Base-by-base conservation (phyloP, 2,888 invertebrate species). In the Odontothrips loti region DNA sequence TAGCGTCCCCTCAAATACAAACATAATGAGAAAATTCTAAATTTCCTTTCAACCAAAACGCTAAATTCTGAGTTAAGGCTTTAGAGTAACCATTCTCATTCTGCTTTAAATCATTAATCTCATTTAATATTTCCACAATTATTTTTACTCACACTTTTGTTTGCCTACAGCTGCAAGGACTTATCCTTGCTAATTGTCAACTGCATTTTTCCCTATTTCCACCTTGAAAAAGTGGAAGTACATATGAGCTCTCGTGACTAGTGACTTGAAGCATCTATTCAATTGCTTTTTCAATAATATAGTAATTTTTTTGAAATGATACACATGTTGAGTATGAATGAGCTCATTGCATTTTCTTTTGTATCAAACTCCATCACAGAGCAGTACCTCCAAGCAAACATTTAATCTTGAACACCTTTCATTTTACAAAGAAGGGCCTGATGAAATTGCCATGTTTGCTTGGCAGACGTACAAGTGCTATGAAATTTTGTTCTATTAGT, bases 211-310 rank as follows among this genome's bases (percentile, higher is more conserved):
- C 6, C 34, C 34, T 6, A 43, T 43, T 43, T 43, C 34, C 34
- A 75, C 68, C 20, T 68, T 68, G 20, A 11, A 68, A 17, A 68
- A 10, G 23, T 27, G 12, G 68, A 27, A 75, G n/a, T 12, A 23
- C 27, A 75, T 10, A 27, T 75, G 68, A 75, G 68, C 68, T 75
- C 68, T 75, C 68, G n/a, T 75, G 68, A 75, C 68, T 75, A 75
- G 68, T 75, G 68, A 27, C 12, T 75, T 23, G 68, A 75, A 75
- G 68, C 68, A 75, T 75, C 68, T 75, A 75, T 27, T 75, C 27
- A n/a, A 75, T 75, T 75, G 68, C 68, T 27, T 9, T 23, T 9
- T 12, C 34, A 43, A 43, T 43, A 43, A 6, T 43, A 43, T 51
- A 43, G 2, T 43, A 4, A 6, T 43, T 43, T 43, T 43, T 43